phyloP scores from a whole-genome alignment of 2,888 invertebrate species.

The Drosophila maculinotata region DNA sequence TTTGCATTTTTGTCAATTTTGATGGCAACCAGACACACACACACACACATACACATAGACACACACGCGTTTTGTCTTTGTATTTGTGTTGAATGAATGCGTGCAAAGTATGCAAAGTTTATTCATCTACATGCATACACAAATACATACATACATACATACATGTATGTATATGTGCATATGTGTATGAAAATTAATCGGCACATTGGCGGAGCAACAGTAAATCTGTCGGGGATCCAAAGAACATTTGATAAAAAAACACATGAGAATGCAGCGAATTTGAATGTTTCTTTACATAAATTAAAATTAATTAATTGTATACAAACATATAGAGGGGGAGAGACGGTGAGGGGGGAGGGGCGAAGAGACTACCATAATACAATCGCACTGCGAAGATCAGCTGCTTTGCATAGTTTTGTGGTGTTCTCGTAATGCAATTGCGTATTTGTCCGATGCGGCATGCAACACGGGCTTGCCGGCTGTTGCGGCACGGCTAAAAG shows the following conservation, averaged over 20 bases:
- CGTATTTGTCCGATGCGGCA: conserved; percentile 4
- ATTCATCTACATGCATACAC: conserved; percentile 55
- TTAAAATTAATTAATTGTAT: too few relatives aligned
- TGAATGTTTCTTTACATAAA: too few relatives aligned
- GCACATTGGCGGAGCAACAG: conserved; percentile 16
- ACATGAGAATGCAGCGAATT: too few relatives aligned
- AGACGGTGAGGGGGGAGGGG: neutral
- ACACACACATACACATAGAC: conserved; percentile 7
- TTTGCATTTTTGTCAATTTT: conserved; percentile 81
- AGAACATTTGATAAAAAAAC: neutral
- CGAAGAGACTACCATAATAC: too few relatives aligned
- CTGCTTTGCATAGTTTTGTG: neutral
- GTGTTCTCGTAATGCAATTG: neutral
- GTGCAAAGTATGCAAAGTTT: conserved; percentile 70
- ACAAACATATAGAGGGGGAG: neutral
- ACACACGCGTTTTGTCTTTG: neutral
- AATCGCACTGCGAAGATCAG: too few relatives aligned
- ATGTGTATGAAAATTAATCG: conserved; percentile 6
- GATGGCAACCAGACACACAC: conserved; percentile 55
- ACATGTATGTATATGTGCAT: neutral
- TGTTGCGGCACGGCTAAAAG: neutral
- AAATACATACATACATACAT: neutral
- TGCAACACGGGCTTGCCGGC: conserved; percentile 11
- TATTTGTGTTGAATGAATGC: conserved; percentile 51
- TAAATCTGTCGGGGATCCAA: conserved; percentile 32